A percentile compares a stretch with the other conserved stretches of the same genome.
Evolutionary conservation across 1,140 invertebrate genomes (phyloP).

Genomic region (Limonius californicus): DNA sequence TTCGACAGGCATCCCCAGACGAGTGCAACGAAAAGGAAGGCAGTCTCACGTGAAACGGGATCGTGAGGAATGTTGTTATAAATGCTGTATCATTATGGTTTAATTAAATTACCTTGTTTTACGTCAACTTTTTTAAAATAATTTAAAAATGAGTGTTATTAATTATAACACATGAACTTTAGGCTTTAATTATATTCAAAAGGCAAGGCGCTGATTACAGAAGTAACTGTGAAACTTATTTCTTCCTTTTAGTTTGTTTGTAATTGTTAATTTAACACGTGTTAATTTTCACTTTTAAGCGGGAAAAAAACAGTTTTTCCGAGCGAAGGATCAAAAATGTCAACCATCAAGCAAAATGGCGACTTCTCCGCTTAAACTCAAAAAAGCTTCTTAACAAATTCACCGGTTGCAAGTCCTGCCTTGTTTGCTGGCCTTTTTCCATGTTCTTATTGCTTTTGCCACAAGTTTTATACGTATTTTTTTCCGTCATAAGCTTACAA

Average conservation of each 20-base stretch:
- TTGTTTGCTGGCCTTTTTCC: neutral
- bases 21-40: no score
- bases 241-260: neutral
- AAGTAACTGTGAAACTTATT: neutral
- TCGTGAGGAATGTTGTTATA: conserved; percentile 7
- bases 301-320: neutral
- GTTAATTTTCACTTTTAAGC: no score
- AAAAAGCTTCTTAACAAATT: neutral
- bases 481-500: neutral
- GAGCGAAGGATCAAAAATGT: neutral
- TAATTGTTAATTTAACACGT: no score
- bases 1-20: no score
- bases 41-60: neutral
- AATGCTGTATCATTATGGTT: conserved; percentile 13
- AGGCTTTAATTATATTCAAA: neutral
- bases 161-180: conserved; percentile 4
- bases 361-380: neutral
- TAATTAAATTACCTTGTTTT: conserved; percentile 12
- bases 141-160: neutral
- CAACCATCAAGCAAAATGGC: neutral
- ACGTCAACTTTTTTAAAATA: conserved; percentile 2
- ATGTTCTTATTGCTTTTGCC: neutral
- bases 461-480: neutral
- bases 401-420: neutral
- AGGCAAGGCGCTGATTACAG: neutral